phyloP scores from a whole-genome alignment of 2,113 vertebrate species.

The Monopterus albus region DNA sequence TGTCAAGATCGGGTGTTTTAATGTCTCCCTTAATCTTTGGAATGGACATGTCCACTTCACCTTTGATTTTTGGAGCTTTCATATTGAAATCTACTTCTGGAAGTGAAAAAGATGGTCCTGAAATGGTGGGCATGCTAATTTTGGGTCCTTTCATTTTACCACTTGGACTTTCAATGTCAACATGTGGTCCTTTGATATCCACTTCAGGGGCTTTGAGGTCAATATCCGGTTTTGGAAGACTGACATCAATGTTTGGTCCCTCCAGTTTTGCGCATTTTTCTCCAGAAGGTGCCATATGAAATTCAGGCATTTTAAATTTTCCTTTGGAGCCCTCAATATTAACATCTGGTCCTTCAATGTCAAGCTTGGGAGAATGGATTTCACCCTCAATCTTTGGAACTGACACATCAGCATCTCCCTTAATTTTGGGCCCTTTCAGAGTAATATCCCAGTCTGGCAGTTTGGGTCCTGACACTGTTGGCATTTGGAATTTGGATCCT shows the following conservation, averaged over 20 bases:
- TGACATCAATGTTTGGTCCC: constrained; percentile 15
- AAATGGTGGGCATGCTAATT: constrained; percentile 5
- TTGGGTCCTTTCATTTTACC: constrained; percentile 22
- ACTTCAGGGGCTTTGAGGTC: neutral
- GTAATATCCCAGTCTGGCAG: constrained; percentile 15
- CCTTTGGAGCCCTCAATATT: constrained; percentile 32
- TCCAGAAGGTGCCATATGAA: constrained; percentile 30
- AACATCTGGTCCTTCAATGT: constrained; percentile 47
- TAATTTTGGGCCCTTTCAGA: constrained; percentile 67
- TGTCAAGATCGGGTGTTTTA: neutral
- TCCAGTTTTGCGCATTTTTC: constrained; percentile 8
- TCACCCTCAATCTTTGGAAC: constrained; percentile 41
- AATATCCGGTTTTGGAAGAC: neutral
- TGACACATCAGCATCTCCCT: constrained; percentile 20
- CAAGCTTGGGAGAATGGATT: constrained; percentile 29
- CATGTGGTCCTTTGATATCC: constrained; percentile 1
- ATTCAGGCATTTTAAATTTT: constrained; percentile 54
- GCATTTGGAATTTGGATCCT: constrained; percentile 23
- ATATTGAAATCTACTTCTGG: constrained; percentile 4
- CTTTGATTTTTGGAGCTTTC: constrained; percentile 20
- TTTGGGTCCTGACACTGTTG: neutral
- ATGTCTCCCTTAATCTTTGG: constrained; percentile 28
- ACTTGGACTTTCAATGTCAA: neutral
- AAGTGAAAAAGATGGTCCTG: constrained; percentile 4
- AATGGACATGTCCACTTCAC: constrained; percentile 8